Evolutionary conservation across 1,140 invertebrate genomes (phyloP).

Genomic region (Zaprionus gabonicus): DNA sequence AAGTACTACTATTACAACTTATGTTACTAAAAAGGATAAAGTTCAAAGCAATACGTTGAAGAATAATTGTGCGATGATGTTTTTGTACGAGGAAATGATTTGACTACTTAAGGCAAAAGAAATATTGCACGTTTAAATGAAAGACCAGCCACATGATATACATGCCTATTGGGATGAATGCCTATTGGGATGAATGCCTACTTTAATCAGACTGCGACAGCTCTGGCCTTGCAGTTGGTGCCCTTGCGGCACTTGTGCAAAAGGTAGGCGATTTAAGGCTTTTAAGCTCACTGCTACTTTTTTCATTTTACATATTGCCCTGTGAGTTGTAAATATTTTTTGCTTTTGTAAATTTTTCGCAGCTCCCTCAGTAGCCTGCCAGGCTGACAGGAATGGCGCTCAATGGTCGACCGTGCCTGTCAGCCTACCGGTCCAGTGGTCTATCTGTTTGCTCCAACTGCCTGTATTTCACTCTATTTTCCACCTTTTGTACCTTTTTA

Average conservation of each 20-base stretch:
- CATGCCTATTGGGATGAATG: neutral
- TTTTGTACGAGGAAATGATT: neutral
- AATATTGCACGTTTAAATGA: neutral
- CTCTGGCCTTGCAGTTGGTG: conserved; percentile 30
- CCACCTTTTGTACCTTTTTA: conserved; percentile 84
- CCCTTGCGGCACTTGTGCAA: conserved; percentile 30
- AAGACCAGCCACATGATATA: neutral
- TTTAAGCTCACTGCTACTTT: conserved; percentile 41
- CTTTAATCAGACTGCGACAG: conserved; percentile 49
- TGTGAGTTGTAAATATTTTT: conserved; percentile 72
- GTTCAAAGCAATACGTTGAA: neutral
- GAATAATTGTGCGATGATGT: neutral
- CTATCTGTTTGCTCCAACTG: conserved; percentile 72
- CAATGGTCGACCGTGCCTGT: conserved; percentile 56
- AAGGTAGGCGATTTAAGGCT: conserved; percentile 40
- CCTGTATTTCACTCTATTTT: conserved; percentile 63
- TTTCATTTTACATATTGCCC: conserved; percentile 80
- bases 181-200: conserved; percentile 5
- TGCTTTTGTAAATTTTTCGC: conserved; percentile 58
- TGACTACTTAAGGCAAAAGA: neutral
- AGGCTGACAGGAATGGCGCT: conserved; percentile 5
- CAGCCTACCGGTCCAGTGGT: conserved; percentile 43
- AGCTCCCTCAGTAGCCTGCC: conserved; percentile 51
- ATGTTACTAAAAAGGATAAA: no score
- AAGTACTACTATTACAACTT: no score